These are phyloP conservation scores for Lanius ludovicianus DNA, from an alignment of 2,113 vertebrate genomes.

Conservation along the genomic window DNA sequence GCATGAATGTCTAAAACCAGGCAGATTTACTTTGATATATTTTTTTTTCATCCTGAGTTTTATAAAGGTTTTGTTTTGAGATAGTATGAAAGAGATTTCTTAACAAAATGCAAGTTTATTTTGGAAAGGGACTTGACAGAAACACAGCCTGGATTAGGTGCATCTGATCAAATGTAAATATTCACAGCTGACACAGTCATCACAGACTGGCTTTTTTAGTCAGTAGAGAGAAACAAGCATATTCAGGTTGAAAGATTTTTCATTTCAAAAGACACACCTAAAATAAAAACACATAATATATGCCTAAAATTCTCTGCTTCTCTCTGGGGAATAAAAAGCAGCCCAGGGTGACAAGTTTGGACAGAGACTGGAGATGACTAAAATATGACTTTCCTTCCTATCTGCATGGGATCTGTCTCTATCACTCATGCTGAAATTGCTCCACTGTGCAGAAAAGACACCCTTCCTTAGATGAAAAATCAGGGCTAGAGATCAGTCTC, in stretches of 20 bases:
- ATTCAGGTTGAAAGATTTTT: neutral
- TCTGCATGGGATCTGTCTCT: neutral
- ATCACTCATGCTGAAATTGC: neutral
- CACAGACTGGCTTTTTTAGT: neutral
- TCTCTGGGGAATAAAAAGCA: neutral
- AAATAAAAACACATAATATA: neutral
- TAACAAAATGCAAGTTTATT: neutral
- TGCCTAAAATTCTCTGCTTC: neutral
- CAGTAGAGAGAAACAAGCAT: neutral
- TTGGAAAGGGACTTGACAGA: neutral
- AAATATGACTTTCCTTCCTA: neutral
- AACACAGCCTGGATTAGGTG: neutral
- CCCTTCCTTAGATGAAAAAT: neutral
- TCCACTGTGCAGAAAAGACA: neutral
- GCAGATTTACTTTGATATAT: neutral
- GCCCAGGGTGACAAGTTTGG: neutral
- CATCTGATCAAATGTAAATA: constrained; percentile 26
- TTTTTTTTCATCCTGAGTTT: neutral
- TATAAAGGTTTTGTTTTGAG: neutral
- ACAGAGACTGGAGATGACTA: neutral
- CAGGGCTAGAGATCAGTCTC: neutral
- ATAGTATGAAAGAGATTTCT: neutral
- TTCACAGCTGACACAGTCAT: neutral
- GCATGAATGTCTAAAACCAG: neutral
- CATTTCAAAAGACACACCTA: neutral